Evolutionary conservation across 2,797 vertebrate genomes (phyloP).

Genomic region (Aselliscus stoliczkanus): DNA sequence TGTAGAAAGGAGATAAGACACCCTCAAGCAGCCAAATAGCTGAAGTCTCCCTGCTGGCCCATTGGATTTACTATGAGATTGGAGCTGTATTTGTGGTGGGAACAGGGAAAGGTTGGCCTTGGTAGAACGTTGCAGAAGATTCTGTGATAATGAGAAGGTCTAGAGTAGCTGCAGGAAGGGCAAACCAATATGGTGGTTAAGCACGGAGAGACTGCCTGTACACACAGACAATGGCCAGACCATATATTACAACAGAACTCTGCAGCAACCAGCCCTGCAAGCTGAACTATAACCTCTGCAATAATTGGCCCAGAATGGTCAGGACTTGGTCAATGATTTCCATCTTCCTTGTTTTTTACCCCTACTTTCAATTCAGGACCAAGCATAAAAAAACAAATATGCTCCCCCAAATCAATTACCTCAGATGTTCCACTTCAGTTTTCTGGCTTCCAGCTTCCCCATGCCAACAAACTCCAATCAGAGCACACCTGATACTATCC

Average conservation of each 20-base stretch:
- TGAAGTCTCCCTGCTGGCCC: background rate
- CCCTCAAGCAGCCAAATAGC: background rate
- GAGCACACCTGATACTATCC: background rate
- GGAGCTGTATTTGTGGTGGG: background rate
- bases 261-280: background rate
- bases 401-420: background rate
- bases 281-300: background rate
- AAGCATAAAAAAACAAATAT: background rate
- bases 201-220: background rate
- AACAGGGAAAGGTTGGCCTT: background rate
- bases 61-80: background rate
- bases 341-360: background rate
- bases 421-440: background rate
- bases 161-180: background rate
- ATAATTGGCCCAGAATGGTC: background rate
- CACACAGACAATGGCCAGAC: background rate
- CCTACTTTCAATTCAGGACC: background rate
- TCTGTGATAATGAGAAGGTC: background rate
- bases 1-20: background rate
- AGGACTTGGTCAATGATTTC: background rate
- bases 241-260: background rate
- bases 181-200: background rate
- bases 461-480: background rate
- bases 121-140: background rate
- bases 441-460: background rate